phyloP scores from a whole-genome alignment of 92 coral and sea anemone genomes.

The Porites rus region DNA sequence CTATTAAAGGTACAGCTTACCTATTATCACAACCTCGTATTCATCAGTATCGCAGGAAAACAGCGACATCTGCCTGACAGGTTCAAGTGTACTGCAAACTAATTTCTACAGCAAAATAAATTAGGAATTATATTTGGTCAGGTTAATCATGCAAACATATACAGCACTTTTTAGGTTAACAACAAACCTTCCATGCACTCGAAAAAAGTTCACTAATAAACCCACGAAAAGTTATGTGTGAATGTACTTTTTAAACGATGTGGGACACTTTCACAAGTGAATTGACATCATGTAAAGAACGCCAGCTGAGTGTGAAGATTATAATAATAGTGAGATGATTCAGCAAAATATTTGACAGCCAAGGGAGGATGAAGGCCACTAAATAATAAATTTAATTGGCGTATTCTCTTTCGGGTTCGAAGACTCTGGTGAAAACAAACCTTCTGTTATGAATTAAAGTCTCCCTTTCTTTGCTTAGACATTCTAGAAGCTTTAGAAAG shows the following conservation, averaged over 20 bases:
- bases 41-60: constrained; percentile 16
- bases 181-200: not conserved
- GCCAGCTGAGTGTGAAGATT: not conserved
- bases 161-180: not conserved
- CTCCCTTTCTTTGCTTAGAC: not conserved
- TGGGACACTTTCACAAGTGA: not conserved
- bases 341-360: not conserved
- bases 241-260: not conserved
- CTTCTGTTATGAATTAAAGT: not conserved
- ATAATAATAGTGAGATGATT: constrained; percentile 3
- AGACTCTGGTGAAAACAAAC: not conserved
- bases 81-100: constrained; percentile 16
- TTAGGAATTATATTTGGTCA: not conserved
- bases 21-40: constrained; percentile 68
- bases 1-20: constrained; percentile 15
- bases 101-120: not conserved
- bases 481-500: not conserved
- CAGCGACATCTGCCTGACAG: constrained; percentile 34
- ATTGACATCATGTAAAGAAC: not conserved
- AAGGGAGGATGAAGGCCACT: not conserved
- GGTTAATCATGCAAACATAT: no score
- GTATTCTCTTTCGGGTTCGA: not conserved
- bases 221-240: not conserved
- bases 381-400: not conserved
- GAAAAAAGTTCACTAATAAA: not conserved